phyloP scores from a whole-genome alignment of 1,140 invertebrate species.

The Medauroidea extradentata region DNA sequence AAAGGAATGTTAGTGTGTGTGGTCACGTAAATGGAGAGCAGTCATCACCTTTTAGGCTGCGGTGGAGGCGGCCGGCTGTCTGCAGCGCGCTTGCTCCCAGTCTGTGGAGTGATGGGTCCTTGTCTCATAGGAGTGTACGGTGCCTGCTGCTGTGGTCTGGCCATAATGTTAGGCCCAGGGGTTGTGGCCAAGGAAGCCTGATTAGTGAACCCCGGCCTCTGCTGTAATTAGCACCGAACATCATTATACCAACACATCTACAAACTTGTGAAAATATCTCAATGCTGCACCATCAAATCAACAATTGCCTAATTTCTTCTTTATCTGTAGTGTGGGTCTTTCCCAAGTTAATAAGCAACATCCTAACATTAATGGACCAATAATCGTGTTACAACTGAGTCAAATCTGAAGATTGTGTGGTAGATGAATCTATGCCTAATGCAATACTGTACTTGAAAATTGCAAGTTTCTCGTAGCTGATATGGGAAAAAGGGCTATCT shows the following conservation, averaged over 20 bases:
- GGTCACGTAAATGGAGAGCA: too few relatives aligned
- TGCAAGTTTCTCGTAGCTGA: too few relatives aligned
- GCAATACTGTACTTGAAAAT: too few relatives aligned
- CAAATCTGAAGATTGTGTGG: too few relatives aligned
- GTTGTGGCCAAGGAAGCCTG: constrained; percentile 45
- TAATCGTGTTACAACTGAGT: not conserved
- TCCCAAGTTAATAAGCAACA: not conserved
- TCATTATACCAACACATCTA: not conserved
- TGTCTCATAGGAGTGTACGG: constrained; percentile 54
- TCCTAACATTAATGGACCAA: not conserved
- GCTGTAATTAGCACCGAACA: constrained; percentile 41
- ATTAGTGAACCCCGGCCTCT: constrained; percentile 49
- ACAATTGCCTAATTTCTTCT: constrained; percentile 35
- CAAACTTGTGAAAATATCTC: not conserved
- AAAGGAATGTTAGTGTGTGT: too few relatives aligned
- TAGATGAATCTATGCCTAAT: too few relatives aligned
- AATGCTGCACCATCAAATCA: constrained; percentile 19
- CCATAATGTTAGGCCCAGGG: constrained; percentile 51
- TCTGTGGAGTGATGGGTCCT: constrained; percentile 49
- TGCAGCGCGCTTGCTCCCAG: constrained; percentile 53
- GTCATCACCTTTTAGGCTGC: constrained; percentile 51
- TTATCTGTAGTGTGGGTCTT: not conserved
- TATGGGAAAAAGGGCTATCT: too few relatives aligned
- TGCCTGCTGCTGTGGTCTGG: constrained; percentile 48
- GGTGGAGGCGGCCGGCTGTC: constrained; percentile 57